Conservation (phyloP, 2,113 vertebrate species). For the Apistogramma diplotaenia region DNA sequence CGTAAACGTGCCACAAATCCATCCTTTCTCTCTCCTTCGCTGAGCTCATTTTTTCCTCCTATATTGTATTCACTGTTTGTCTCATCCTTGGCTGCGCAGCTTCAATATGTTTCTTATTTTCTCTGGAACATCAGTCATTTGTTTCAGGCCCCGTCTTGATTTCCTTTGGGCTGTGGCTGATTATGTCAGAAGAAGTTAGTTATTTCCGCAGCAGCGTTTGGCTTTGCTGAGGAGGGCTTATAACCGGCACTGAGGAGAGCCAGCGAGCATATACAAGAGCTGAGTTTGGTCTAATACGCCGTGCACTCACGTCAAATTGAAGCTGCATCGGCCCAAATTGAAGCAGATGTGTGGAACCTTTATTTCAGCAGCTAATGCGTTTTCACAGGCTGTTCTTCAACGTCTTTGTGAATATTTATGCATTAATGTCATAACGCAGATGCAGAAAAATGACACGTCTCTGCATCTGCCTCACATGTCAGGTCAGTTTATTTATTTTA, state of each 20-base stretch:
- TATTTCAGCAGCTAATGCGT: not conserved
- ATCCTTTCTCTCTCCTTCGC: not conserved
- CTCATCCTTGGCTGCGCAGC: not conserved
- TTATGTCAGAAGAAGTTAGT: slow-evolving; percentile 2
- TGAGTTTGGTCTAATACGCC: not conserved
- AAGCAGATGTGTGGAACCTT: not conserved
- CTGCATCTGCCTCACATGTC: no score
- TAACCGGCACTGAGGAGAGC: not conserved
- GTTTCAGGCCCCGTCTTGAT: not conserved
- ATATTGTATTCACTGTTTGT: not conserved
- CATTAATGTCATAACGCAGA: not conserved
- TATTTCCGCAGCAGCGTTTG: not conserved
- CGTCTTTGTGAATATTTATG: not conserved
- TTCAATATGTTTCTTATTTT: slow-evolving; percentile 28
- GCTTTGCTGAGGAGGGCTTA: not conserved
- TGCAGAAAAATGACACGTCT: not conserved
- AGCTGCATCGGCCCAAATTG: not conserved
- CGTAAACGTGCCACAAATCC: not conserved
- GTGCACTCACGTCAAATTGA: not conserved
- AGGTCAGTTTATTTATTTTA: no score
- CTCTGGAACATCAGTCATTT: slow-evolving; percentile 6
- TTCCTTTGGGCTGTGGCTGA: slow-evolving; percentile 14
- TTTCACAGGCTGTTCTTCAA: not conserved
- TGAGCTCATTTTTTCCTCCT: not conserved
- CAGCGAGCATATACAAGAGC: not conserved